Evolutionary conservation across 2,888 invertebrate species (phyloP), one percentile per base, ranked within the genome.

Genomic region (Hecatera dysodea): DNA sequence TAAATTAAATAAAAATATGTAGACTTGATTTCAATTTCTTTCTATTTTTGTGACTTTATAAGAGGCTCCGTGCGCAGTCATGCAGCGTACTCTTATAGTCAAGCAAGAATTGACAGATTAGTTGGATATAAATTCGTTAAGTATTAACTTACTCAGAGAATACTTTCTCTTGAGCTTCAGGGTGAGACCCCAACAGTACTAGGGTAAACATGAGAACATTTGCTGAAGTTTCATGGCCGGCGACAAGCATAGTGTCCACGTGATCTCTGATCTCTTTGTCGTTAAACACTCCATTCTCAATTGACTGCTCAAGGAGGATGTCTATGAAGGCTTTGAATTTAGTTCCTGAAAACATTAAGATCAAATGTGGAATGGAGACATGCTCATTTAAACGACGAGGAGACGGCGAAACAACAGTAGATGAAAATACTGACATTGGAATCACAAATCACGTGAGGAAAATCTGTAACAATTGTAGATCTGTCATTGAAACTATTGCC

Each of bases 181-280:
- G 94, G 66, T 95, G 86, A 0, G 92, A 91, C 0, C 95, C 96
- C 8, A 96, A 78, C 74, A 96, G 81, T 59, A 95, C 76, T 57
- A 96, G 83, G 0, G 93, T 91, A 72, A 90, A 96, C 90, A 94
- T 92, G 1, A 95, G 89, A 0, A 93, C 94, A 9, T 92, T 92
- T 0, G 96, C 93, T 0, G 94, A 93, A 0, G 96, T 96, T 75
- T 96, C 95, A 81, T 96, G 94, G 71, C 97, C 97, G 1, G 96
- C 96, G 2, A 96, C 94, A 72, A 97, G 96, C 91, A 97, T 96
- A 0, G 97, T 96, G 77, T 96, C 96, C 1, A 97, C 96, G 83
- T 97, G 97, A 71, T 97, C 96, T 72, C 96, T 88, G 12, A 97
- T 91, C 83, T 97, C 96, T 62, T 91, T 86, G 80, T 96, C 96